phyloP scores from a whole-genome alignment of 2,113 vertebrate genomes.

The Boulengeromyrus knoepffleri region DNA sequence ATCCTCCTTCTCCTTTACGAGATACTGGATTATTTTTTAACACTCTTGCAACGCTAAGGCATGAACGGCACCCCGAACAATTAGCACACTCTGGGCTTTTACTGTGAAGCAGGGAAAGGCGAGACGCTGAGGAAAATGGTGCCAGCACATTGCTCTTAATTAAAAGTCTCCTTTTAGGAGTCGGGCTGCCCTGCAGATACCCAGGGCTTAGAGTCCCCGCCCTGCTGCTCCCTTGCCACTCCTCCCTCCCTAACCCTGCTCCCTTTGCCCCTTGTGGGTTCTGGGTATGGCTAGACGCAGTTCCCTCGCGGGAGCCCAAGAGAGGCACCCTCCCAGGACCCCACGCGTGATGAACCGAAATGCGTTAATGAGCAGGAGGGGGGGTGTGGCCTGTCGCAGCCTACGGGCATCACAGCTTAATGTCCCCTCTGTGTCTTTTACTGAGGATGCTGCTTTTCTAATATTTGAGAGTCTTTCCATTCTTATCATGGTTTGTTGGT shows the following conservation, averaged over 20 bases:
- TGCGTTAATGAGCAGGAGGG: background rate
- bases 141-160: conserved; percentile 8
- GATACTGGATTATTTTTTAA: background rate
- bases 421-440: background rate
- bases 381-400: background rate
- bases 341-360: background rate
- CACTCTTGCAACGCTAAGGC: background rate
- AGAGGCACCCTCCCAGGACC: background rate
- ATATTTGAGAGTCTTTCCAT: background rate
- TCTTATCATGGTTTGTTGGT: background rate
- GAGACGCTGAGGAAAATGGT: background rate
- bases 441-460: background rate
- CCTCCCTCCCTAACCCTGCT: background rate
- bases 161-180: background rate
- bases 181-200: background rate
- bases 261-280: background rate
- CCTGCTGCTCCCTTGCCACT: conserved; percentile 14
- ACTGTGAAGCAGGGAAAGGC: background rate
- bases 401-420: background rate
- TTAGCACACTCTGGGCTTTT: background rate
- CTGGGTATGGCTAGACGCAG: background rate
- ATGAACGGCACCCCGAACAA: background rate
- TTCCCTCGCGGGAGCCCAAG: background rate
- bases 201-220: background rate
- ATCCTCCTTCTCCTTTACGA: background rate